Conservation (phyloP, 2,888 invertebrate species). For the Amaurobius ferox region DNA sequence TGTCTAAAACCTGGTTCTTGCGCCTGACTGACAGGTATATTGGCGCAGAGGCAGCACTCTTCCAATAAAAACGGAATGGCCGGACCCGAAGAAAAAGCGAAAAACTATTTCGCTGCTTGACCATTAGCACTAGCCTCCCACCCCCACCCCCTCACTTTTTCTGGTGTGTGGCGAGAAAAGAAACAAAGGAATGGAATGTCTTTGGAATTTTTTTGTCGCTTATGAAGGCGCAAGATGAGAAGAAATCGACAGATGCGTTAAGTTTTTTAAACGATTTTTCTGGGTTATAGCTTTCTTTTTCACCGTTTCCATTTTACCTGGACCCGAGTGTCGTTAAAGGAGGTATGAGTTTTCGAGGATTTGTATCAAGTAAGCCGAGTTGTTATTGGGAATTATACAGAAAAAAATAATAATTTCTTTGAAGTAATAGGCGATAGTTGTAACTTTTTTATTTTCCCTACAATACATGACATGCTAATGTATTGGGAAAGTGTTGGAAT, state of each 20-base stretch:
- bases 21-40: slow-evolving; percentile 71
- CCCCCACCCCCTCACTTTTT: slow-evolving; percentile 14
- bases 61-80: slow-evolving; percentile 70
- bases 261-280: slow-evolving; percentile 61
- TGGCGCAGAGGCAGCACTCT: slow-evolving; percentile 56
- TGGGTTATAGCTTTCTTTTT: slow-evolving; percentile 11
- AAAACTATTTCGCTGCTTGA: slow-evolving; percentile 68
- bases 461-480: too few species aligned
- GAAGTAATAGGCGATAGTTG: too few species aligned
- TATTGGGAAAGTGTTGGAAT: too few species aligned
- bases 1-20: slow-evolving; percentile 39
- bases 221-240: slow-evolving; percentile 69
- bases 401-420: too few species aligned
- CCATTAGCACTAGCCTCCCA: slow-evolving; percentile 70
- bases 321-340: background rate
- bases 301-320: background rate
- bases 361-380: too few species aligned
- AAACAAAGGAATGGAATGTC: slow-evolving; percentile 65
- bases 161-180: slow-evolving; percentile 15
- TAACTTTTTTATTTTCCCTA: too few species aligned
- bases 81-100: slow-evolving; percentile 36
- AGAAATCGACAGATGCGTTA: slow-evolving; percentile 55
- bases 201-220: slow-evolving; percentile 57
- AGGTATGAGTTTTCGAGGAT: too few species aligned
- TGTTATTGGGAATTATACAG: too few species aligned